phyloP scores from a whole-genome alignment of 2,888 invertebrate genomes.

The Opisthograptis luteolata region DNA sequence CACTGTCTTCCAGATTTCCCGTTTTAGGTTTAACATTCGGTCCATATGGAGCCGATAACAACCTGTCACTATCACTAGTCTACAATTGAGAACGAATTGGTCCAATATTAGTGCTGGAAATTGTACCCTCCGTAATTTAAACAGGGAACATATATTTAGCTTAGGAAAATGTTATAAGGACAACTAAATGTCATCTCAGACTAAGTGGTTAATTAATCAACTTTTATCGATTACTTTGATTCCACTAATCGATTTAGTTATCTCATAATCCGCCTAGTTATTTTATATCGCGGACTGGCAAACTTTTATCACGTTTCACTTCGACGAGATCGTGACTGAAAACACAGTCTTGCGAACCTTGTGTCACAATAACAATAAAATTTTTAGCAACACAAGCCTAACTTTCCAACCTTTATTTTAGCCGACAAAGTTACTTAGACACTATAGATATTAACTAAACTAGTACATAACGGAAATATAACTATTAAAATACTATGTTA shows the following conservation, averaged over 20 bases:
- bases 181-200: not conserved
- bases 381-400: conserved; percentile 67
- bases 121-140: too few relatives aligned
- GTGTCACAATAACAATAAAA: conserved; percentile 46
- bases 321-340: conserved; percentile 36
- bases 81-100: too few relatives aligned
- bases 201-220: not conserved
- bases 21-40: not conserved
- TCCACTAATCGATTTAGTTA: conserved; percentile 5
- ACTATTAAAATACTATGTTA: conserved; percentile 25
- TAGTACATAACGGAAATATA: conserved; percentile 14
- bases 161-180: too few relatives aligned
- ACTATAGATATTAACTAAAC: conserved; percentile 24
- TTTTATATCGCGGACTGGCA: not conserved
- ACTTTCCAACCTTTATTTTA: conserved; percentile 75
- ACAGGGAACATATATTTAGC: too few relatives aligned
- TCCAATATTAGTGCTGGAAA: too few relatives aligned
- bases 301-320: conserved; percentile 14
- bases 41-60: too few relatives aligned
- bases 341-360: conserved; percentile 23
- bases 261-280: conserved; percentile 8
- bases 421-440: conserved; percentile 34
- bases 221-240: too few relatives aligned
- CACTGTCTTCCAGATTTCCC: not conserved
- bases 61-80: too few relatives aligned